Evolutionary conservation across 2,113 vertebrate genomes (phyloP), one percentile per base, ranked within the genome.

Genomic region (Apus apus): DNA sequence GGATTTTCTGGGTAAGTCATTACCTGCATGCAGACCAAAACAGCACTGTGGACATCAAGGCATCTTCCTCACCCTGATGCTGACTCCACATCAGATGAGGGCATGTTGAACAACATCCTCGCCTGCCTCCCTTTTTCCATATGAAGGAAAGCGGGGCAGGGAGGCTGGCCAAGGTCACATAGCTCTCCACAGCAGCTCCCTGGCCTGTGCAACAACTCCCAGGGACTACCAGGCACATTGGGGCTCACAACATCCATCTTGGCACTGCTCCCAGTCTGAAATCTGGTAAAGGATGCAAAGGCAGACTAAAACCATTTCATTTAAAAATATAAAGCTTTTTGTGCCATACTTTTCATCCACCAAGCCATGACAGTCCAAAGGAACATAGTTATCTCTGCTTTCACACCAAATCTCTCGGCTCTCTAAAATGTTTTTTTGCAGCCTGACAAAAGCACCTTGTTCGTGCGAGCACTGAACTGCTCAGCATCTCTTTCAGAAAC

Each of bases 31-130:
- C 45, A 90, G 40, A 82, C 58, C 85, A 82, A 68, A 72, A 64
- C 66, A 65, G 43, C 43, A 61, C 48, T 5, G 9, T 29, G 57
- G 36, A 56, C 0, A 1, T 60, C 38, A 36, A 71, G 53, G 34
- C 13, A 1, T 45, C 71, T 65, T 90, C 66, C 50, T 62, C 5
- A 1, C n/a, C 45, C 74, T 46, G 0, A 0, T 45, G 61, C 38
- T 67, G 89, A 56, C 57, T 67, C 38, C 46, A 38, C 0, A 16
- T 64, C 90, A 79, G 53, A 40, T n/a, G 30, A 65, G 22, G 45
- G 13, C 54, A 43, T 26, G 34, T 30, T 23, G 18, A 89, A 25
- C 27, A 58, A 46, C 32, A 46, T n/a, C 13, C 48, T 85, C 26
- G 21, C 32, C 25, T n/a, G 3, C 18, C 15, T 85, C n/a, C 18